These are phyloP conservation scores for Darevskia mixta DNA, from an alignment of 2,797 vertebrate genomes.

Conservation along the genomic window DNA sequence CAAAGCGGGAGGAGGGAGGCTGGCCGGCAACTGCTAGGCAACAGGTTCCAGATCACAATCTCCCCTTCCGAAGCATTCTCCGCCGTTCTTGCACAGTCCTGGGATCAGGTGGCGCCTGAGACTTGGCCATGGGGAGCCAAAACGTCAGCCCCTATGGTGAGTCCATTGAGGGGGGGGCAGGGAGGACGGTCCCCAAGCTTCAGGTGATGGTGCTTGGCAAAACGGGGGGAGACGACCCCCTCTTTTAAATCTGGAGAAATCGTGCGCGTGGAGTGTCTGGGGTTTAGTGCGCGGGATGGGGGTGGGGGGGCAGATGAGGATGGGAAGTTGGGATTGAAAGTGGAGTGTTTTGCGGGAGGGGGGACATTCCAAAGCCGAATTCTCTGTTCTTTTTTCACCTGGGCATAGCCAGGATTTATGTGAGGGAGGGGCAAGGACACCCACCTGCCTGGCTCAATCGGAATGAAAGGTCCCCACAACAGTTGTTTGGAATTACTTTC, in stretches of 20 bases:
- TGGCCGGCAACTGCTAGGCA: constrained; percentile 14
- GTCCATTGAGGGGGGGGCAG: no score
- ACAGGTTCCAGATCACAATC: constrained; percentile 36
- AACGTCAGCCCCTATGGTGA: constrained; percentile 20
- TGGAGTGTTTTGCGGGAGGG: neutral
- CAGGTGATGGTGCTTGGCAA: neutral
- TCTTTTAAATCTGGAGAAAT: neutral
- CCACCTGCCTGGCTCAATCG: no score
- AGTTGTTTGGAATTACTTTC: no score
- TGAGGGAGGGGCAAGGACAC: no score
- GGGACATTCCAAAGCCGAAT: neutral
- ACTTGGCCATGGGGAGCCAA: no score
- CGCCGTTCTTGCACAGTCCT: no score
- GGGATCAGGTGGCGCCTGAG: neutral
- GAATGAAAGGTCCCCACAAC: no score
- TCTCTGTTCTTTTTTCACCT: no score
- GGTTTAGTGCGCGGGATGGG: neutral
- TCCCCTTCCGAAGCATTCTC: neutral
- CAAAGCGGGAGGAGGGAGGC: neutral
- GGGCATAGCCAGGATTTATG: no score
- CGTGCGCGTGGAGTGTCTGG: no score
- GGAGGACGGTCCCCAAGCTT: neutral
- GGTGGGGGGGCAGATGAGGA: neutral
- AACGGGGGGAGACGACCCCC: no score
- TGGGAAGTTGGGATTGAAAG: neutral